These are phyloP conservation scores for Ostrea edulis DNA, from an alignment of 1,140 invertebrate species.

Conservation along the genomic window DNA sequence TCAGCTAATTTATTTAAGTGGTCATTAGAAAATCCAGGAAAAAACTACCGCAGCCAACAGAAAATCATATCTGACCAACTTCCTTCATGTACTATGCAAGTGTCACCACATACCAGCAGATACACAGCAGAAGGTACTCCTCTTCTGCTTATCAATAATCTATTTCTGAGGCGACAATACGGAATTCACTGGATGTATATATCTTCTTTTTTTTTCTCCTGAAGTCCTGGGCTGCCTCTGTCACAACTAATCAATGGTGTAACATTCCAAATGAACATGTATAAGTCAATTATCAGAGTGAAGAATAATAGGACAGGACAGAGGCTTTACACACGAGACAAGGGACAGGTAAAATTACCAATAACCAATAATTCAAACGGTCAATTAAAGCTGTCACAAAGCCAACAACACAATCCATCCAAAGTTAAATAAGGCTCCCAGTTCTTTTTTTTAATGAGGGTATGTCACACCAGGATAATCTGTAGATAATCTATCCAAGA, in stretches of 20 bases:
- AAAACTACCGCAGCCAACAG: not conserved
- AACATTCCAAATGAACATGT: conserved; percentile 5
- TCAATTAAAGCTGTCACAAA: conserved; percentile 37
- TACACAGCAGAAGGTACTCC: not conserved
- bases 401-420: not conserved
- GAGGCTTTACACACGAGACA: not conserved
- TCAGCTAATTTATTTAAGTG: conserved; percentile 24
- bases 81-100: not conserved
- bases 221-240: not conserved
- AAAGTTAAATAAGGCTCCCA: not conserved
- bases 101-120: not conserved
- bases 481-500: conserved; percentile 3
- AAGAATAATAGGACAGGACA: not conserved
- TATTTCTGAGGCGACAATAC: too few relatives aligned
- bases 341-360: conserved; percentile 13
- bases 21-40: conserved; percentile 20
- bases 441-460: not conserved
- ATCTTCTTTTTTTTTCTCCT: not conserved
- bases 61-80: not conserved
- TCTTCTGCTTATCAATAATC: not conserved
- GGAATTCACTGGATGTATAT: not conserved
- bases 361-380: conserved; percentile 15
- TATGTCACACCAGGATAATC: not conserved
- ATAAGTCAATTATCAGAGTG: conserved; percentile 26
- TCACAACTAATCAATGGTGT: not conserved